Evolutionary conservation across 2,888 invertebrate species (phyloP), one percentile per base, ranked within the genome.

Genomic region (Cancer borealis): DNA sequence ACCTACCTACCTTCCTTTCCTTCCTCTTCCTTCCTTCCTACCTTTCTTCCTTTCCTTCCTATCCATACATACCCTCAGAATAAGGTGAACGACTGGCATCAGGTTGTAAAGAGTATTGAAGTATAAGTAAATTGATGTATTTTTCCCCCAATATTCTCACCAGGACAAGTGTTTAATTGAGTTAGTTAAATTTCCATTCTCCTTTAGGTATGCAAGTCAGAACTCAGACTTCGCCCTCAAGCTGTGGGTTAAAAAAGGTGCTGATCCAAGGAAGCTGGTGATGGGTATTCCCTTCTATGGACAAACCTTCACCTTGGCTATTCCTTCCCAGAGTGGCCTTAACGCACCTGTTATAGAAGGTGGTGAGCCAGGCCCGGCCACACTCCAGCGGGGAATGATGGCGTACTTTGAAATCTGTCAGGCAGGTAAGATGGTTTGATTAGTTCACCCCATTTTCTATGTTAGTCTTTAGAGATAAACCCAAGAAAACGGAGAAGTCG

Each of bases 241-340:
- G 96, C 98, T 99, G 96, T 99, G 99, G 99, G 98, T 98, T 95
- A 97, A 97, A 47, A 97, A 98, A 96, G 99, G 99, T 21, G 98
- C 98, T 0, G 98, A 98, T 0, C 97, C 98, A 0, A 97, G 98
- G 30, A 98, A 98, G 96, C 97, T 99, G 54, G 97, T 98, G 0
- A 98, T 99, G 98, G 98, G 98, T 73, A 98, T 99, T 97, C 98
- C 99, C 0, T 97, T 98, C 91, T 99, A 99, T 96, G 99, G 98
- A 0, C 98, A 98, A 96, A 97, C 98, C 0, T 99, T 99, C 96
- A 97, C 98, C 96, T 96, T 98, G 79, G 97, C 97, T 92, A 97
- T 97, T 96, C 97, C 97, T 79, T 97, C 97, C 17, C 97, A 97
- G 54, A 96, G 87, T 89, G 91, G 94, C 14, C 87, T 96, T 10